Conservation (phyloP, 2,888 invertebrate genomes). For the Drosophila melanocephala region DNA sequence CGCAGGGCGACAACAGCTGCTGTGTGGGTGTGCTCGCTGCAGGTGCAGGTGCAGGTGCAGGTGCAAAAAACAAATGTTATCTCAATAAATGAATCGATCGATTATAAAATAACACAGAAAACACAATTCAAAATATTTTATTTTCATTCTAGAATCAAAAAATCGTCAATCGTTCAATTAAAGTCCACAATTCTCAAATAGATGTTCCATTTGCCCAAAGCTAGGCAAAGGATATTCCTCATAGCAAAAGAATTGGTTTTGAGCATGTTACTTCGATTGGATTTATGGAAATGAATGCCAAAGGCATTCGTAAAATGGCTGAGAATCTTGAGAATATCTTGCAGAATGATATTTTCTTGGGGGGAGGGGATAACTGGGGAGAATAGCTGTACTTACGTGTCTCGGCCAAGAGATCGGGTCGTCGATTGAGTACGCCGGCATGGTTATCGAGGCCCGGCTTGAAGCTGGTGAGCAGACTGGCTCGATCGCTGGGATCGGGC, state of each 20-base stretch:
- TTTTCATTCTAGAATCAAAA: too few relatives aligned
- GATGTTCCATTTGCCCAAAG: neutral
- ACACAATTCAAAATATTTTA: neutral
- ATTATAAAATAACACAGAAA: neutral
- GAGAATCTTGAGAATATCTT: neutral
- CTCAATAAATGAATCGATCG: neutral
- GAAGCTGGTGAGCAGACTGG: conserved; percentile 86
- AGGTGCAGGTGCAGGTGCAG: conserved; percentile 45
- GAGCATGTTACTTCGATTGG: neutral
- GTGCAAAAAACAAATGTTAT: neutral
- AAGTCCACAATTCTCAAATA: neutral
- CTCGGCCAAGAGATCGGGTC: conserved; percentile 88
- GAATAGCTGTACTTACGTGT: conserved; percentile 84
- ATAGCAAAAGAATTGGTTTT: neutral
- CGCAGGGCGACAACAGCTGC: conserved; percentile 85
- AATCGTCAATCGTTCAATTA: neutral
- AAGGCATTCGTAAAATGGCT: neutral
- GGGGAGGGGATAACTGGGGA: too few relatives aligned
- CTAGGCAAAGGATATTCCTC: too few relatives aligned
- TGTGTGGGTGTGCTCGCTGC: conserved; percentile 87
- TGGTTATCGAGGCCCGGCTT: conserved; percentile 75
- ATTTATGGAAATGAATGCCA: neutral
- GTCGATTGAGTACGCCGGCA: conserved; percentile 75
- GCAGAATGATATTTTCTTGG: neutral
- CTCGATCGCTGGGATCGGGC: conserved; percentile 87